These are phyloP conservation scores for Telenomus remus DNA, from an alignment of 1,140 invertebrate species.

Conservation along the genomic window DNA sequence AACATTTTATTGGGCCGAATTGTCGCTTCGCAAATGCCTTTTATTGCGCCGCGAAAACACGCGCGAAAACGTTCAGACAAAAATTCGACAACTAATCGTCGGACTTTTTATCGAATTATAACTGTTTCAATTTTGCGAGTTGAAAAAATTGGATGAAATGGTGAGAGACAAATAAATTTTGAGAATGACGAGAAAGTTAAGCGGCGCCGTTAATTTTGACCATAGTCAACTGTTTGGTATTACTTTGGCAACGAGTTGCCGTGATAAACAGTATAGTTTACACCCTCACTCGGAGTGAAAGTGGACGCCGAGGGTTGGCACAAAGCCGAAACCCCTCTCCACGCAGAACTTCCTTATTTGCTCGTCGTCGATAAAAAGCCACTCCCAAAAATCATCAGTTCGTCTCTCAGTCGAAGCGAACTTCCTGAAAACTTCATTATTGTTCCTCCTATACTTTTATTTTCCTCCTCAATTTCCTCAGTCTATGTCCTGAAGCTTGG, in stretches of 20 bases:
- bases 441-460: background rate
- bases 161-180: conserved; percentile 16
- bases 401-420: conserved; percentile 25
- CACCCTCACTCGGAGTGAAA: conserved; percentile 36
- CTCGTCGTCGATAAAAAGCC: conserved; percentile 34
- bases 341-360: conserved; percentile 54
- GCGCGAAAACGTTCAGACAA: too few relatives aligned
- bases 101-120: too few relatives aligned
- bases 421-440: conserved; percentile 45
- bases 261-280: conserved; percentile 45
- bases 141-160: background rate
- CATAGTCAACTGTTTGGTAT: conserved; percentile 19
- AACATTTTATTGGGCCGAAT: conserved; percentile 43
- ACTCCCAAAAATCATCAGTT: conserved; percentile 47
- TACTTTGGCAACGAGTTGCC: conserved; percentile 24
- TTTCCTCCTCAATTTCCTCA: background rate
- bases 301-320: conserved; percentile 44
- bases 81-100: too few relatives aligned
- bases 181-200: conserved; percentile 10
- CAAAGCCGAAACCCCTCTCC: conserved; percentile 51
- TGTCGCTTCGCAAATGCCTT: conserved; percentile 46
- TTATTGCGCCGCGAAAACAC: conserved; percentile 46
- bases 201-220: background rate
- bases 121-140: too few relatives aligned
- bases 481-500: too few relatives aligned